Base-by-base conservation (phyloP, 92 coral and sea anemone species). In the Ricordea florida region DNA sequence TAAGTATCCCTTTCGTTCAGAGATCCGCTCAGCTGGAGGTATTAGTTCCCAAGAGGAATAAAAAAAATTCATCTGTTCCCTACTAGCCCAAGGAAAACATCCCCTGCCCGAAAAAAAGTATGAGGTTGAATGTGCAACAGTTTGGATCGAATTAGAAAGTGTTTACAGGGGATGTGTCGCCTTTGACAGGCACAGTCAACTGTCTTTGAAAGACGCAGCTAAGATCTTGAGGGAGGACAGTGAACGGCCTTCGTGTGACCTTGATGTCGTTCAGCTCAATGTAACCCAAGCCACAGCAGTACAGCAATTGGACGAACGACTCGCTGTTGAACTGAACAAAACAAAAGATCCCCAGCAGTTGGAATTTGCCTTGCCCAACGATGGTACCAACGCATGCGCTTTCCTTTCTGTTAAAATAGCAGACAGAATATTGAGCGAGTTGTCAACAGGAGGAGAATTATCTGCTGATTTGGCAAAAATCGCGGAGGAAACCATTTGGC, bases 371-470 rank as follows among this genome's bases (percentile, higher is more conserved):
- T 40, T 51, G 16, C n/a, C 27, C 27, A 76, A 76, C 55, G 73
- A 76, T 33, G 65, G 63, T 2, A 49, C 82, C 6, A 62, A 76
- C 40, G 56, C 82, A n/a, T 62, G 82, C 46, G 32, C 69, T 38
- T 73, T 73, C 10, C 44, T 73, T 27, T 58, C 69, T 57, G 69
- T 73, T 10, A 46, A 45, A 27, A 59, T 44, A 7, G 81, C 81
- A 40, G 72, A 72, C 47, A 17, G 62, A 20, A 27, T 82, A 30
- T 48, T 63, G 35, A 46, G 46, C 17, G 66, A 60, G 27, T 45
- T 41, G 10, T 17, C 51, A 42, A 42, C 23, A 35, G 70, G 36
- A 15, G 26, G 43, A 17, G 34, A 37, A 23, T 57, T 73, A 41
- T 73, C 58, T 37, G 69, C 17, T 25, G 32, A 42, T 27, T 52